Conservation (phyloP, 2,113 vertebrate species). For the Leptobrachium leishanense region DNA sequence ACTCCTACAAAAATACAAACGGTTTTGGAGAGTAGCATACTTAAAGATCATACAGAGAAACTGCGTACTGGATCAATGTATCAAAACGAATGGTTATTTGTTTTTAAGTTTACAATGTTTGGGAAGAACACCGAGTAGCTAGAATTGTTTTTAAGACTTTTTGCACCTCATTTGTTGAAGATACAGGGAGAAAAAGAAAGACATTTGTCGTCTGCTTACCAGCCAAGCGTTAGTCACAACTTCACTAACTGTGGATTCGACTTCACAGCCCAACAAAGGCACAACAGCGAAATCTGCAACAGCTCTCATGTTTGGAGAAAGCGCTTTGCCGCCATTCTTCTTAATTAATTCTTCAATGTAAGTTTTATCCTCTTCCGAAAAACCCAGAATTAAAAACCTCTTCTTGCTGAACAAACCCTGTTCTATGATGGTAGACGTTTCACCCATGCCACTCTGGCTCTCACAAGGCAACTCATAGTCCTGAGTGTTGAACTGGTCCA, state of each 20-base stretch:
- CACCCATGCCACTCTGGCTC: constrained; percentile 52
- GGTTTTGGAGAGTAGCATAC: too few relatives aligned
- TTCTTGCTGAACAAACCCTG: constrained; percentile 79
- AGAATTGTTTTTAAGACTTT: too few relatives aligned
- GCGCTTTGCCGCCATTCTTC: constrained; percentile 79
- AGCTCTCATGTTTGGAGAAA: constrained; percentile 67
- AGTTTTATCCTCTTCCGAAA: constrained; percentile 75
- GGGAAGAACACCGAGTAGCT: background rate
- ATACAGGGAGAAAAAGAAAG: too few relatives aligned
- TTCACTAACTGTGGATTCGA: constrained; percentile 86
- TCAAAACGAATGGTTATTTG: background rate
- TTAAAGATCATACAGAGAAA: too few relatives aligned
- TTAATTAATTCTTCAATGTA: constrained; percentile 74
- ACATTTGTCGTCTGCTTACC: constrained; percentile 70
- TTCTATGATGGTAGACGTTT: constrained; percentile 63
- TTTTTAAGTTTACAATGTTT: background rate
- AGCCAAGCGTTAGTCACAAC: constrained; percentile 95
- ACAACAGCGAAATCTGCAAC: constrained; percentile 91
- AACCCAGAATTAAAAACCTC: constrained; percentile 84
- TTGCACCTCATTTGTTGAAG: too few relatives aligned
- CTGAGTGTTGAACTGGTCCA: constrained; percentile 49
- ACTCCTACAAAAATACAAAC: too few relatives aligned
- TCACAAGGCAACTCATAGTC: constrained; percentile 50
- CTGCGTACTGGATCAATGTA: background rate
- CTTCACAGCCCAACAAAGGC: constrained; percentile 83